Evolutionary conservation across 2,113 vertebrate genomes (phyloP).

Genomic region (Pholis gunnellus): DNA sequence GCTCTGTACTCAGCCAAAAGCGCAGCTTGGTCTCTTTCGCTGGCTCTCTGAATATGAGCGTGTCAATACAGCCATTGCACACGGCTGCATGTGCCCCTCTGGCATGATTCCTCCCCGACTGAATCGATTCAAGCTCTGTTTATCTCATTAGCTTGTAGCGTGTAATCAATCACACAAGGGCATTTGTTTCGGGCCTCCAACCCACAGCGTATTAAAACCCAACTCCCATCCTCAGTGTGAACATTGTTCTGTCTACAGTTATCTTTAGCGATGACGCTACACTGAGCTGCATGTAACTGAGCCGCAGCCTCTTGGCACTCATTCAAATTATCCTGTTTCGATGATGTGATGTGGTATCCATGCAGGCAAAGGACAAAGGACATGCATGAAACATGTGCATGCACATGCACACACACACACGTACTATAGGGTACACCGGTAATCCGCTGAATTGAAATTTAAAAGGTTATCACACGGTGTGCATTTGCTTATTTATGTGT

Average conservation of each 20-base stretch:
- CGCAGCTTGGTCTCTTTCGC: slow-evolving; percentile 56
- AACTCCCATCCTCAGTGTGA: slow-evolving; percentile 43
- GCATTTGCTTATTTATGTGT: not conserved
- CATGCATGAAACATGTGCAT: slow-evolving; percentile 4
- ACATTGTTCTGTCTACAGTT: slow-evolving; percentile 63
- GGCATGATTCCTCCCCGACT: slow-evolving; percentile 72
- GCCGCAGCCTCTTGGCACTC: slow-evolving; percentile 44
- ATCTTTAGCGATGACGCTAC: slow-evolving; percentile 46
- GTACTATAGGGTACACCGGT: not conserved
- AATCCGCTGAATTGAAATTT: not conserved
- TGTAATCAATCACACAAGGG: slow-evolving; percentile 82
- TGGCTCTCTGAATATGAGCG: slow-evolving; percentile 55
- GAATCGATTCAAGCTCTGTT: slow-evolving; percentile 82
- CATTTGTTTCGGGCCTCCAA: slow-evolving; percentile 73
- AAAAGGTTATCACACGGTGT: not conserved
- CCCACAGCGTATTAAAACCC: slow-evolving; percentile 61
- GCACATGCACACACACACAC: not conserved
- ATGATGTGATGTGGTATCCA: slow-evolving; percentile 42
- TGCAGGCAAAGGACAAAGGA: slow-evolving; percentile 26
- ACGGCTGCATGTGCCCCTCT: slow-evolving; percentile 68
- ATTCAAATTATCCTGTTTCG: slow-evolving; percentile 53
- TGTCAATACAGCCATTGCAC: slow-evolving; percentile 70
- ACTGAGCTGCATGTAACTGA: slow-evolving; percentile 39
- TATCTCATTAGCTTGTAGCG: slow-evolving; percentile 83
- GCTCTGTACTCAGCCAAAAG: slow-evolving; percentile 57